Evolutionary conservation across 2,113 vertebrate species (phyloP).

Genomic region (Channa argus): DNA sequence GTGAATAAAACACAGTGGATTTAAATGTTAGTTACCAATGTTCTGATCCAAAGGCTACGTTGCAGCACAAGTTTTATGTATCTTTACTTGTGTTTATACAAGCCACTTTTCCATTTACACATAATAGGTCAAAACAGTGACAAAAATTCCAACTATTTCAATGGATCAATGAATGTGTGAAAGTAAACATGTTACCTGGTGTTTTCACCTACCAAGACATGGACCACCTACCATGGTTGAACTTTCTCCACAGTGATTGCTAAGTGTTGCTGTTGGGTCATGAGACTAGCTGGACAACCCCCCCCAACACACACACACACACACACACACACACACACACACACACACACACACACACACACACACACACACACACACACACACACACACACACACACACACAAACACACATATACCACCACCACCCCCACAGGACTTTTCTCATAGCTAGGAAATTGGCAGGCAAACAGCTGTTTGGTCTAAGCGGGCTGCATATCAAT

Average conservation of each 20-base stretch:
- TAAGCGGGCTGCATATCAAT: slow-evolving; percentile 89
- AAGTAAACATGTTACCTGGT: slow-evolving; percentile 48
- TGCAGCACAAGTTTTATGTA: slow-evolving; percentile 8
- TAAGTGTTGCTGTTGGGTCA: slow-evolving; percentile 48
- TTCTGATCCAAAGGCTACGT: slow-evolving; percentile 14
- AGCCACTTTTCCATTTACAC: slow-evolving; percentile 12
- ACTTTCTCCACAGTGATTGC: slow-evolving; percentile 47
- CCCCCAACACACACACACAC: too few relatives aligned
- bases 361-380: too few relatives aligned
- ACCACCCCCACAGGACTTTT: slow-evolving; percentile 38
- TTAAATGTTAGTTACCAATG: slow-evolving; percentile 56
- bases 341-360: too few relatives aligned
- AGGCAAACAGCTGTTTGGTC: slow-evolving; percentile 89
- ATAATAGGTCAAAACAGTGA: slow-evolving; percentile 36
- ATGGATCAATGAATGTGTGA: slow-evolving; percentile 42
- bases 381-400: too few relatives aligned
- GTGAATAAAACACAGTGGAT: slow-evolving; percentile 62
- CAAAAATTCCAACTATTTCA: slow-evolving; percentile 45
- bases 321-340: too few relatives aligned
- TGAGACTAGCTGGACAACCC: too few relatives aligned
- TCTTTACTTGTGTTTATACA: slow-evolving; percentile 10
- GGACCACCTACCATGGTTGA: slow-evolving; percentile 5
- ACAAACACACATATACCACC: too few relatives aligned
- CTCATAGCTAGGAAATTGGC: slow-evolving; percentile 71
- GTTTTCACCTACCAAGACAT: slow-evolving; percentile 45